Evolutionary conservation across 2,113 vertebrate genomes (phyloP), one percentile per base, ranked within the genome.

Genomic region (Chionis minor): DNA sequence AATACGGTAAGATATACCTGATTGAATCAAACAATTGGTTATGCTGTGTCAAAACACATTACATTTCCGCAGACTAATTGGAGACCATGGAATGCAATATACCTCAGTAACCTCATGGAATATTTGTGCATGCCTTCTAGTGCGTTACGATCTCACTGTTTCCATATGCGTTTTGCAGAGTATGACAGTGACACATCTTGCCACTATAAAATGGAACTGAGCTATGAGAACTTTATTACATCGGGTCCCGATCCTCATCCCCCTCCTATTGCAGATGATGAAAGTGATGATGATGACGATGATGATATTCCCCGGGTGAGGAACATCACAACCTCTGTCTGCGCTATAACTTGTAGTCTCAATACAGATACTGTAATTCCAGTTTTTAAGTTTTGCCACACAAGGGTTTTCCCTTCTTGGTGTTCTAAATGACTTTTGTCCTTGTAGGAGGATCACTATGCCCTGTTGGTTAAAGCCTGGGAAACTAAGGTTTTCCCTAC

Each of bases 401-500:
- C 7, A 21, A 10, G 13, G 7, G 7, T 40, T 86, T 71, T 77
- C 58, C 38, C 35, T 59, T 59, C 27, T 38, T 62, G 20, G 23
- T 63, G 67, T 54, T 21, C 8, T 58, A 12, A 94, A 72, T 67
- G 15, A 42, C 26, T 55, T 55, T 32, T 87, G n/a, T 81, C 56
- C 90, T 70, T 94, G 47, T 85, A 99, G 99, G 99, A 99, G 98
- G 99, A 99, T 94, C 99, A 99, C 96, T 99, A 99, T 10, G 99
- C 99, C 62, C 97, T 99, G 89, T 98, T 99, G 88, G 99, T 99
- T 66, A 99, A 99, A 98, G 99, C 99, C 23, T 99, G 99, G 99
- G 99, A 99, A 97, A 99, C 99, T 38, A 99, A 99, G 96, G 99
- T 99, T 71, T 99, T 99, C 92, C 99, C 99, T 40, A 99, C 99